phyloP scores from a whole-genome alignment of 2,797 vertebrate species.

The Bothrops alternatus region DNA sequence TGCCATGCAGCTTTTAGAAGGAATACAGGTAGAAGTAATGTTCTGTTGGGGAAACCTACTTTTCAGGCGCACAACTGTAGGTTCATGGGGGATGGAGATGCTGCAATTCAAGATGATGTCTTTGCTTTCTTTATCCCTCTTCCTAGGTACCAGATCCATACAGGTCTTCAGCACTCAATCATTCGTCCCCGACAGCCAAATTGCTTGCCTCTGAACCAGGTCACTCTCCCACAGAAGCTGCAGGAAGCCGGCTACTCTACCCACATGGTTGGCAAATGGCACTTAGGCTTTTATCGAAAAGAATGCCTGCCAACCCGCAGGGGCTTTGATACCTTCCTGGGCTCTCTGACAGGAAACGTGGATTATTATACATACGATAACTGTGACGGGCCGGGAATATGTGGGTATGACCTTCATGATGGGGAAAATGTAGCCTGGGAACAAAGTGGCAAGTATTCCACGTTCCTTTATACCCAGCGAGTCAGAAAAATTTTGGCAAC shows the following conservation, averaged over 20 bases:
- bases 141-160: slow-evolving; percentile 95
- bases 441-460: slow-evolving; percentile 91
- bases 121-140: slow-evolving; percentile 12
- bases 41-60: neutral
- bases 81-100: neutral
- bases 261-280: slow-evolving; percentile 99
- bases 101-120: neutral
- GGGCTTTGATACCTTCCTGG: slow-evolving; percentile 94
- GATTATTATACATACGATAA: slow-evolving; percentile 95
- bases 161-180: slow-evolving; percentile 96
- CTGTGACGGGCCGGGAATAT: slow-evolving; percentile 88
- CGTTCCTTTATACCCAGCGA: slow-evolving; percentile 87
- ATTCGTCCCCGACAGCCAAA: slow-evolving; percentile 94
- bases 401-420: slow-evolving; percentile 92
- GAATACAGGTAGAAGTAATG: neutral
- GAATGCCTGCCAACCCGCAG: slow-evolving; percentile 92
- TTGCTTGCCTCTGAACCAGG: slow-evolving; percentile 90
- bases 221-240: slow-evolving; percentile 91
- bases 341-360: slow-evolving; percentile 92
- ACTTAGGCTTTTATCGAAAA: slow-evolving; percentile 96
- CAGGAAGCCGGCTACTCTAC: slow-evolving; percentile 93
- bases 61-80: neutral
- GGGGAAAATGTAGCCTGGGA: slow-evolving; percentile 91
- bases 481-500: slow-evolving; percentile 89
- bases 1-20: neutral